Percentiles rank a stretch among this genome's conserved stretches.
phyloP scores from a whole-genome alignment of 37 sponge, comb jelly and placozoan genomes.

The Chondrilla cf. caribensis region DNA sequence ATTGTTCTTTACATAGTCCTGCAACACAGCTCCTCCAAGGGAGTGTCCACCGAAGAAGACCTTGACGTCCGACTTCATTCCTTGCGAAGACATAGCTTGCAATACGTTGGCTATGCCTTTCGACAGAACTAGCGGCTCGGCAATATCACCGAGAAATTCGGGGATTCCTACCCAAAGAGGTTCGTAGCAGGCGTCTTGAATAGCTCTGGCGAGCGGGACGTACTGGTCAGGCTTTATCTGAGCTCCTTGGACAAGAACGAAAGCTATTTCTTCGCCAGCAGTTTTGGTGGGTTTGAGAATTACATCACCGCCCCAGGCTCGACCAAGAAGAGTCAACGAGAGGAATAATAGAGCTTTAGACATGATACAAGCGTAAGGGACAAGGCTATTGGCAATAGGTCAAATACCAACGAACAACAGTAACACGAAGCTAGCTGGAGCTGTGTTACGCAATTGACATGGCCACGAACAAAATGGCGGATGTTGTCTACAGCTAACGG shows the following conservation, averaged over 20 bases:
- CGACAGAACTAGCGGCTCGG: conserved; percentile 57
- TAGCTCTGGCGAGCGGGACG: conserved; percentile 41
- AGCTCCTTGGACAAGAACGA: conserved; percentile 66
- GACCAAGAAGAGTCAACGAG: background rate
- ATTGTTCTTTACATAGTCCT: conserved; percentile 51
- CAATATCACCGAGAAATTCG: conserved; percentile 36
- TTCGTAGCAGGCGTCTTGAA: conserved; percentile 30
- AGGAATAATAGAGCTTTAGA: background rate
- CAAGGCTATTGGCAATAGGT: too few species aligned
- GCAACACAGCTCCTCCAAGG: conserved; percentile 62
- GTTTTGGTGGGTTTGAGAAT: conserved; percentile 44
- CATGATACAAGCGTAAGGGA: too few species aligned
- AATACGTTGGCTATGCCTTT: conserved; percentile 42
- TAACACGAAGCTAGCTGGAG: too few species aligned
- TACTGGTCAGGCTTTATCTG: conserved; percentile 54
- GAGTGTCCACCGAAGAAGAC: conserved; percentile 72
- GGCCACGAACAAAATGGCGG: too few species aligned
- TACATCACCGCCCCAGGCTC: conserved; percentile 27
- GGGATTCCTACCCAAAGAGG: conserved; percentile 83
- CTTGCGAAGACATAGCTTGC: conserved; percentile 28
- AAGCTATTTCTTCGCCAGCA: conserved; percentile 25
- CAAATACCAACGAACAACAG: too few species aligned
- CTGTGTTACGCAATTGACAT: too few species aligned
- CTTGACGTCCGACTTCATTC: conserved; percentile 41
- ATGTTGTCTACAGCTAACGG: too few species aligned